A percentile compares a stretch with the other conserved stretches of the same genome.
Conservation (phyloP, 2,888 invertebrate genomes). For the Saturnia japonica region DNA sequence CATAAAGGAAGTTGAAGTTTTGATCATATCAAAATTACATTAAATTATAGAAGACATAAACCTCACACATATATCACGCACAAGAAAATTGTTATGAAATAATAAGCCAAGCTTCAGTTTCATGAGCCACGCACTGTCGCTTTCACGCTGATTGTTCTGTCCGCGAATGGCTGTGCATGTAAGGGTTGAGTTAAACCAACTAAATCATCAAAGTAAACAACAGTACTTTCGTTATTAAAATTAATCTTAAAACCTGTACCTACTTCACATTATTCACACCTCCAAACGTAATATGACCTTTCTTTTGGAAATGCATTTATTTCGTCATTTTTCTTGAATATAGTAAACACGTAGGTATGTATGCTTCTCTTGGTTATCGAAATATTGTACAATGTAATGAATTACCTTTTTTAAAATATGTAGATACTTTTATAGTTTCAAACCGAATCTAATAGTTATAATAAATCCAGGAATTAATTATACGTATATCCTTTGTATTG, state of each 20-base stretch:
- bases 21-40: not conserved
- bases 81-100: conserved; percentile 13
- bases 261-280: not conserved
- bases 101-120: conserved; percentile 54
- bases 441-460: not conserved
- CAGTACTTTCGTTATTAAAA: not conserved
- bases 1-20: not conserved
- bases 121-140: conserved; percentile 50
- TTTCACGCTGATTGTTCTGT: conserved; percentile 60
- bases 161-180: conserved; percentile 58
- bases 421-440: not conserved
- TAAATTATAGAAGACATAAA: not conserved
- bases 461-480: not conserved
- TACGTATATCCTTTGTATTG: not conserved
- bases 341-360: not conserved
- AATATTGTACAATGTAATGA: not conserved
- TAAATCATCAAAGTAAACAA: not conserved
- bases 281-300: not conserved
- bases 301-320: not conserved
- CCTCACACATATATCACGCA: not conserved
- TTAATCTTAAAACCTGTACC: not conserved
- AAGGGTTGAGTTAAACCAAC: conserved; percentile 28
- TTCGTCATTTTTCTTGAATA: not conserved
- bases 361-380: not conserved
- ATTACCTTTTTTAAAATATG: not conserved